Evolutionary conservation across 2,888 invertebrate genomes (phyloP).

Genomic region (Mellilla xanthometata): DNA sequence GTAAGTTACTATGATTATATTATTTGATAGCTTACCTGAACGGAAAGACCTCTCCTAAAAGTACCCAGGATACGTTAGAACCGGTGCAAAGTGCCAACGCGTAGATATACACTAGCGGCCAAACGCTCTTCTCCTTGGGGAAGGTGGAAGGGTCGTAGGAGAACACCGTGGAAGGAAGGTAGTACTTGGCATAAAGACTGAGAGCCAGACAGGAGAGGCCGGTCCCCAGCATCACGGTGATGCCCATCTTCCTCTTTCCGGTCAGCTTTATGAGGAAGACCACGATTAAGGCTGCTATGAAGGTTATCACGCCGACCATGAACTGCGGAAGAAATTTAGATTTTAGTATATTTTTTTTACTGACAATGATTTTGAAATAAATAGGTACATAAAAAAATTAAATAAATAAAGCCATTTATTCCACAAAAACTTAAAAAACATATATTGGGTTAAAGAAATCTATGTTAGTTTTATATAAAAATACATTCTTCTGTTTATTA

Average conservation of each 20-base stretch:
- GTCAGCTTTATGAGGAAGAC: constrained; percentile 60
- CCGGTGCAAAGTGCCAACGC: constrained; percentile 57
- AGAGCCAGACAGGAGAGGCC: constrained; percentile 57
- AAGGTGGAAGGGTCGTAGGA: constrained; percentile 62
- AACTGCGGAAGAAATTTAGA: constrained; percentile 45
- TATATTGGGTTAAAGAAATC: no score
- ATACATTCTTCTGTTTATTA: no score
- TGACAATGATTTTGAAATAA: no score
- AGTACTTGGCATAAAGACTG: constrained; percentile 60
- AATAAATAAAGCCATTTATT: no score
- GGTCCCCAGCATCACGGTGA: constrained; percentile 60
- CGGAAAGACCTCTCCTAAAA: constrained; percentile 81
- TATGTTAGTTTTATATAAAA: no score
- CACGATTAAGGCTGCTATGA: constrained; percentile 58
- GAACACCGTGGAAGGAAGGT: constrained; percentile 54
- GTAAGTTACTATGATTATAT: no score
- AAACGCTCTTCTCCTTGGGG: constrained; percentile 51
- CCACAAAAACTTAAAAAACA: no score
- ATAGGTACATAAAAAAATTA: no score
- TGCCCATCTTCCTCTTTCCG: constrained; percentile 69
- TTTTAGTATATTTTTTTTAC: no score
- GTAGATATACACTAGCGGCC: constrained; percentile 61
- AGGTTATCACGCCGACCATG: constrained; percentile 64
- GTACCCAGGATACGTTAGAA: constrained; percentile 74
- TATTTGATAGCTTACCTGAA: constrained; percentile 77